Evolutionary conservation across 2,113 vertebrate species (phyloP), one percentile per base, ranked within the genome.

Genomic region (Saccopteryx leptura): DNA sequence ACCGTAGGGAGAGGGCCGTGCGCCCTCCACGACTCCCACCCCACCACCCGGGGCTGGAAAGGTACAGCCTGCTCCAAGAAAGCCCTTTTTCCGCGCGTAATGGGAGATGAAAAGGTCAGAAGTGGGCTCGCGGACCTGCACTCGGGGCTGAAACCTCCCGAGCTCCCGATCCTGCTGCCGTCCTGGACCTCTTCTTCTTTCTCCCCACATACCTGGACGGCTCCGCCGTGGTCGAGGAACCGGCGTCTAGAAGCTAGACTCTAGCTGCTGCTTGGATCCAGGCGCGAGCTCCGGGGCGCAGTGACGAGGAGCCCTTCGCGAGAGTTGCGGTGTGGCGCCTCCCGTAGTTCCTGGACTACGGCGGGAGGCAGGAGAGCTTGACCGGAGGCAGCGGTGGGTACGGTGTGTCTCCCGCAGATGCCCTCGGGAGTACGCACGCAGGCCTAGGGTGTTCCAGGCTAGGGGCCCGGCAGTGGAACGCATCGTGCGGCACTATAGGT

Each of bases 401-500:
- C 19, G 81, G 14, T 24, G 61, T 50, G 69, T 60, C 79, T 46
- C 48, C 14, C 74, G 74, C 61, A 11, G 63, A 31, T 0, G 39
- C 17, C 56, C 48, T 17, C 6, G 63, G 8, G n/a, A 24, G 10
- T 3, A 15, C 26, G 9, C 9, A 7, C 46, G 63, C 82, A 9
- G 76, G 76, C 58, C 26, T 4, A 9, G 21, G 39, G 71, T 8
- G 50, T 69, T 58, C 75, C 71, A 19, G 50, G 75, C 24, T 0
- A 13, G 84, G 39, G 69, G 15, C 31, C 52, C 68, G 4, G 76
- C 26, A 1, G 23, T 56, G 6, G 56, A 39, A 12, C 21, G 56
- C 74, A 71, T 58, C 1, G 86, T 65, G 1, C 96, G 95, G 68
- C 97, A 97, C 98, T 98, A 97, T 71, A 97, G 21, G 94, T 98